A percentile compares a stretch with the other conserved stretches of the same genome.
Conservation (phyloP, 2,888 invertebrate species). For the Drosophila recens region DNA sequence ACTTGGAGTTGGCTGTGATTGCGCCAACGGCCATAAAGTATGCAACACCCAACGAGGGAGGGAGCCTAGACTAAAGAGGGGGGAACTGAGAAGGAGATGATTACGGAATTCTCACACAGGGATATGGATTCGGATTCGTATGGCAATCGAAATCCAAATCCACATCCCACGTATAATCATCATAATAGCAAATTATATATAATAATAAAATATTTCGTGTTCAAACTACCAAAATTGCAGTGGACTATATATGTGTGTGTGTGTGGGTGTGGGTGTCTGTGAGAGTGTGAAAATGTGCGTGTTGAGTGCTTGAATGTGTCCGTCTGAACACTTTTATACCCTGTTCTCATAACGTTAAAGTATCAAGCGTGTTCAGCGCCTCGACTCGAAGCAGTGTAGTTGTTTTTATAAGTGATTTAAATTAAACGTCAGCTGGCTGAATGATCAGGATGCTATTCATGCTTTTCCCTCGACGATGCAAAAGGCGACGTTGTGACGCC, state of each 20-base stretch:
- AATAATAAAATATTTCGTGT: slow-evolving; percentile 82
- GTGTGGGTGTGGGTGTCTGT: slow-evolving; percentile 9
- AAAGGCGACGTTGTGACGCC: too few species aligned
- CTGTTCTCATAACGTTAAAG: neutral
- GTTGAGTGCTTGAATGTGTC: slow-evolving; percentile 23
- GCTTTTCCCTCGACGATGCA: too few species aligned
- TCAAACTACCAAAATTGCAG: slow-evolving; percentile 67
- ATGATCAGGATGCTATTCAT: too few species aligned
- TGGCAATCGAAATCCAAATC: slow-evolving; percentile 28
- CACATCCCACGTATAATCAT: slow-evolving; percentile 75
- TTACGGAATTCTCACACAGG: slow-evolving; percentile 37
- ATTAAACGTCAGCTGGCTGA: too few species aligned
- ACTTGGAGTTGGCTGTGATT: slow-evolving; percentile 52
- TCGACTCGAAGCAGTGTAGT: too few species aligned
- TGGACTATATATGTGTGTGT: slow-evolving; percentile 9
- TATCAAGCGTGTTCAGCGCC: too few species aligned
- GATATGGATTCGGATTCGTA: slow-evolving; percentile 4
- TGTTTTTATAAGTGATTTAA: too few species aligned
- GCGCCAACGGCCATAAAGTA: slow-evolving; percentile 71
- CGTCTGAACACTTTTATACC: slow-evolving; percentile 17
- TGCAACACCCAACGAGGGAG: slow-evolving; percentile 57
- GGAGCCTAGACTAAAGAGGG: neutral
- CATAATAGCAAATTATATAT: slow-evolving; percentile 82
- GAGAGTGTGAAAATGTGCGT: slow-evolving; percentile 17
- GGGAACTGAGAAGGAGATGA: slow-evolving; percentile 14